These are phyloP conservation scores for Labeo rohita DNA, from an alignment of 2,113 vertebrate species.

Conservation along the genomic window DNA sequence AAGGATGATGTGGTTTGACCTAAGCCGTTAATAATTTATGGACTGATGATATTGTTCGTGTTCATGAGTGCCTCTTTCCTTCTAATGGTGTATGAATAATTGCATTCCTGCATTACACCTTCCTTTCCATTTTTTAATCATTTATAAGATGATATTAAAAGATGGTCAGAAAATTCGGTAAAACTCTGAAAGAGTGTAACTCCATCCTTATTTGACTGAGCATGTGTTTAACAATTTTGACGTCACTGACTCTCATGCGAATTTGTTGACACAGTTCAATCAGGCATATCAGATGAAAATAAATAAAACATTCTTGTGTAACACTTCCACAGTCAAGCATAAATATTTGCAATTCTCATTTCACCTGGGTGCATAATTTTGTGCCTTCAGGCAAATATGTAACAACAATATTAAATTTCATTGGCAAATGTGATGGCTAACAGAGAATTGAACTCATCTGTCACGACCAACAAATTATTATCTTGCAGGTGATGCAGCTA, in stretches of 20 bases:
- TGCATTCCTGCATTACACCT: neutral
- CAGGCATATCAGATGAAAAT: constrained; percentile 24
- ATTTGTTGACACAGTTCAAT: constrained; percentile 25
- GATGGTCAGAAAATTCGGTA: neutral
- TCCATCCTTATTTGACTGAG: neutral
- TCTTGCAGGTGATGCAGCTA: neutral
- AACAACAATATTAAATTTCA: neutral
- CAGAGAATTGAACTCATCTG: neutral
- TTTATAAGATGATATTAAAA: neutral
- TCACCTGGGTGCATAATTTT: neutral
- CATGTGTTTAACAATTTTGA: constrained; percentile 5
- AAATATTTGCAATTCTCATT: constrained; percentile 1
- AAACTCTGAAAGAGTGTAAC: neutral
- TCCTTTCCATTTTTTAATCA: neutral
- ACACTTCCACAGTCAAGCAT: neutral
- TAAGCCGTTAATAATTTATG: constrained; percentile 19
- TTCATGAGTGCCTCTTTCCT: neutral
- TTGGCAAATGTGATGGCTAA: neutral
- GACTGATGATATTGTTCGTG: neutral
- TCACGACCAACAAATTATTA: neutral
- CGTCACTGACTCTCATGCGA: constrained; percentile 15
- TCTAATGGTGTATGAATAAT: constrained; percentile 4
- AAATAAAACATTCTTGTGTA: neutral
- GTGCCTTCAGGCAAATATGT: constrained; percentile 12
- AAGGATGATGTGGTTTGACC: constrained; percentile 23